These are phyloP conservation scores for Drosophila formosana DNA, from an alignment of 2,888 invertebrate species.

Conservation along the genomic window DNA sequence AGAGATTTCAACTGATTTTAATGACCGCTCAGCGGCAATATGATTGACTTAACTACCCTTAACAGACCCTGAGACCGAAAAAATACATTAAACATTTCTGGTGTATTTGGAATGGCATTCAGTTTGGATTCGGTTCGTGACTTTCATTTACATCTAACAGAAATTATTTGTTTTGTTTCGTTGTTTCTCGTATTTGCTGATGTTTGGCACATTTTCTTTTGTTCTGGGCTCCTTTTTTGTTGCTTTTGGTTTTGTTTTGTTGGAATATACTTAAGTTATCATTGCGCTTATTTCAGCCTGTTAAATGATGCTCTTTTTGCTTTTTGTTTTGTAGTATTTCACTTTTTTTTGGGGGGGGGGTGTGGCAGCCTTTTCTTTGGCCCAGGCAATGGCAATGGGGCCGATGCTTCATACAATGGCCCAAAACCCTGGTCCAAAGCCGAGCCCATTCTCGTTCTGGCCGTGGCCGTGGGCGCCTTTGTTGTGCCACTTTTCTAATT, in stretches of 20 bases:
- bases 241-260: slow-evolving; percentile 1
- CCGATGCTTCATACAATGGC: too few relatives aligned
- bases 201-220: slow-evolving; percentile 24
- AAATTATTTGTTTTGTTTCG: slow-evolving; percentile 27
- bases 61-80: not conserved
- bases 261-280: slow-evolving; percentile 23
- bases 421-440: not conserved
- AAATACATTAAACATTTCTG: slow-evolving; percentile 6
- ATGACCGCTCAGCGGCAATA: slow-evolving; percentile 16
- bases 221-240: not conserved
- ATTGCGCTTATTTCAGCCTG: slow-evolving; percentile 29
- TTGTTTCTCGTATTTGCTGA: slow-evolving; percentile 3
- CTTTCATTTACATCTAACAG: slow-evolving; percentile 24
- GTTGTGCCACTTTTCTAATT: slow-evolving; percentile 64
- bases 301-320: slow-evolving; percentile 27
- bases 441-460: slow-evolving; percentile 4
- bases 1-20: slow-evolving; percentile 3
- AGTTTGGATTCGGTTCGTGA: slow-evolving; percentile 30
- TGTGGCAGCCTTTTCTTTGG: slow-evolving; percentile 13
- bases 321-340: slow-evolving; percentile 1
- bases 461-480: slow-evolving; percentile 52
- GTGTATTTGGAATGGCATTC: slow-evolving; percentile 8
- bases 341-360: not conserved
- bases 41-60: slow-evolving; percentile 28
- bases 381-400: slow-evolving; percentile 4